These are phyloP conservation scores for Tenthredo mesomela DNA, from an alignment of 2,888 invertebrate genomes.

Conservation along the genomic window DNA sequence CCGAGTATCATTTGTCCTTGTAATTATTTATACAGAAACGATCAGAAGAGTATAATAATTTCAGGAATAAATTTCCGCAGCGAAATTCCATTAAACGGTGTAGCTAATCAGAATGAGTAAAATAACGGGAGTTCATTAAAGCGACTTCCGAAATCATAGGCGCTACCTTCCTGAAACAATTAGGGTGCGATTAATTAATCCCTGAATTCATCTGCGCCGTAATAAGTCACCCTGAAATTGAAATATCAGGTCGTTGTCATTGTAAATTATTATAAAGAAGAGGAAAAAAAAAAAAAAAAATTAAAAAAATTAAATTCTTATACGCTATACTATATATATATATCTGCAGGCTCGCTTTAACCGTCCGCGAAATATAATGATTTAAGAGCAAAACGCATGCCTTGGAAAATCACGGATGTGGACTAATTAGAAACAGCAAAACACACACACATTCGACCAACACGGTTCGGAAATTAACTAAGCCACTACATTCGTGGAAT, in stretches of 20 bases:
- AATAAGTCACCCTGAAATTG: not conserved
- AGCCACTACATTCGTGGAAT: not conserved
- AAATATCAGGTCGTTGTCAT: not conserved
- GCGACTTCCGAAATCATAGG: conserved; percentile 32
- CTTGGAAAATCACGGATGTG: conserved; percentile 19
- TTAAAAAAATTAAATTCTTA: not conserved
- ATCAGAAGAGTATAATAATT: not conserved
- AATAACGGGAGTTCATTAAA: conserved; percentile 27
- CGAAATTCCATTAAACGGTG: not conserved
- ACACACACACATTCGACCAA: not conserved
- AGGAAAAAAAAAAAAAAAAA: not conserved
- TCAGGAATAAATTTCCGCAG: not conserved
- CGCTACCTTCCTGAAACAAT: conserved; percentile 6
- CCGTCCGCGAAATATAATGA: conserved; percentile 18
- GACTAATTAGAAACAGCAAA: conserved; percentile 8
- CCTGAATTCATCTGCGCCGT: not conserved
- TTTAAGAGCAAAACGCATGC: not conserved
- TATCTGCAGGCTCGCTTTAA: not conserved
- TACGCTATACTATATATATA: not conserved
- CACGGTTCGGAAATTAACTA: not conserved
- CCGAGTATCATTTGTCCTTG: not conserved
- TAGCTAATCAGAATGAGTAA: conserved; percentile 6
- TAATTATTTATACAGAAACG: not conserved
- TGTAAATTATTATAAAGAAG: not conserved
- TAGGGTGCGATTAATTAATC: conserved; percentile 3